Evolutionary conservation across 2,888 invertebrate genomes (phyloP).

Genomic region (Zhuqinia jingwanae): DNA sequence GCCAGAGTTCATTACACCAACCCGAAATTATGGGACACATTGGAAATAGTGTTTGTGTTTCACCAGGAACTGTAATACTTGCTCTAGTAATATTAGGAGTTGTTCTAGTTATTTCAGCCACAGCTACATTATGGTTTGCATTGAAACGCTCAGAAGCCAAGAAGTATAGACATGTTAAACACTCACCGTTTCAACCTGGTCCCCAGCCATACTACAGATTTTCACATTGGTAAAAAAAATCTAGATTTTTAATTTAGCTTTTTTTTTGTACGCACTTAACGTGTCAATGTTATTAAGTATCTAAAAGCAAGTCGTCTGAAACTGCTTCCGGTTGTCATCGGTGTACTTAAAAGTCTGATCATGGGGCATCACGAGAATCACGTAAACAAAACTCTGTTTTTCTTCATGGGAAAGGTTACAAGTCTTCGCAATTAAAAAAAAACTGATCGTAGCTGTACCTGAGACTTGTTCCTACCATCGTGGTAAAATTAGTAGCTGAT

Average conservation of each 20-base stretch:
- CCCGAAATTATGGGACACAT: constrained; percentile 41
- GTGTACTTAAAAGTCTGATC: too few species aligned
- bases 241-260: background rate
- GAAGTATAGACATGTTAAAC: constrained; percentile 75
- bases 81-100: constrained; percentile 77
- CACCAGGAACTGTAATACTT: constrained; percentile 78
- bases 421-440: too few species aligned
- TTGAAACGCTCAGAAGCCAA: constrained; percentile 78
- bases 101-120: constrained; percentile 78
- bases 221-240: constrained; percentile 76
- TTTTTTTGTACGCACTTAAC: too few species aligned
- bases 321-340: too few species aligned
- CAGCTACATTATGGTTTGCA: constrained; percentile 79
- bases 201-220: constrained; percentile 79
- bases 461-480: constrained; percentile 30
- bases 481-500: background rate
- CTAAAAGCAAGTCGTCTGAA: too few species aligned
- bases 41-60: constrained; percentile 76
- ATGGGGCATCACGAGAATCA: background rate
- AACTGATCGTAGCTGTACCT: background rate
- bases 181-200: constrained; percentile 73
- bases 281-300: too few species aligned
- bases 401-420: too few species aligned
- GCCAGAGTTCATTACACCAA: constrained; percentile 50
- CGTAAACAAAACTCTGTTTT: too few species aligned